phyloP scores from a whole-genome alignment of 2,888 invertebrate species.

The Pyralis farinalis region DNA sequence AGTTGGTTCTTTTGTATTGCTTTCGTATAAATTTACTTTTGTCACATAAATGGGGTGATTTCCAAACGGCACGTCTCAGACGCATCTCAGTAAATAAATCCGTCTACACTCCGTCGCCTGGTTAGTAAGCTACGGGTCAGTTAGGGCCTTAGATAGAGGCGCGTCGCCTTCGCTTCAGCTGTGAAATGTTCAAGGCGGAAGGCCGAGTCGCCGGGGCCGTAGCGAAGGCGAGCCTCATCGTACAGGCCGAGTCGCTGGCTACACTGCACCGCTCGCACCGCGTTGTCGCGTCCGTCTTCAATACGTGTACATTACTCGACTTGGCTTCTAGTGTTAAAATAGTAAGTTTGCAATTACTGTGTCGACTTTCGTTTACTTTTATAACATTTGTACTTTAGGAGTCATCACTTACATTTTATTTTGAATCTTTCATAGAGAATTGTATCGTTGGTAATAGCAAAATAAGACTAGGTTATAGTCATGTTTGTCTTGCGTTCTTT shows the following conservation, averaged over 20 bases:
- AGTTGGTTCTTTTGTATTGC: slow-evolving; percentile 74
- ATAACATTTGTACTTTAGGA: slow-evolving; percentile 67
- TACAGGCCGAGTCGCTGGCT: slow-evolving; percentile 29
- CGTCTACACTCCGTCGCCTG: slow-evolving; percentile 77
- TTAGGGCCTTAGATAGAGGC: slow-evolving; percentile 16
- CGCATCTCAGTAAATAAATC: slow-evolving; percentile 73
- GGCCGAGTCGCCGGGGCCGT: slow-evolving; percentile 1
- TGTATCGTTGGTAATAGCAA: slow-evolving; percentile 66
- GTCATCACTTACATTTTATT: slow-evolving; percentile 43
- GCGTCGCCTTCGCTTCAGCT: slow-evolving; percentile 12
- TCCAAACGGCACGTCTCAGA: slow-evolving; percentile 76
- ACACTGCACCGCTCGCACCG: slow-evolving; percentile 47
- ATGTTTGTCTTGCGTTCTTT: slow-evolving; percentile 65
- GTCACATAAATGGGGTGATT: slow-evolving; percentile 52
- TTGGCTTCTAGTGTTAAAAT: slow-evolving; percentile 65
- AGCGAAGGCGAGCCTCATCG: slow-evolving; percentile 9
- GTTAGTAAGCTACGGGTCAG: slow-evolving; percentile 46
- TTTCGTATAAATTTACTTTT: slow-evolving; percentile 56
- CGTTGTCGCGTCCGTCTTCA: slow-evolving; percentile 66
- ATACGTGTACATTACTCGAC: slow-evolving; percentile 66
- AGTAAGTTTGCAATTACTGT: slow-evolving; percentile 64
- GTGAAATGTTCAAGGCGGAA: slow-evolving; percentile 15
- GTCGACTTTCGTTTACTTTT: slow-evolving; percentile 56
- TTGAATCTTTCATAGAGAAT: slow-evolving; percentile 57
- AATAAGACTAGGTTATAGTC: slow-evolving; percentile 72